A percentile compares a stretch with the other conserved stretches of the same genome.
Conservation (phyloP, 1,140 invertebrate species). For the Drosophila kikkawai region DNA sequence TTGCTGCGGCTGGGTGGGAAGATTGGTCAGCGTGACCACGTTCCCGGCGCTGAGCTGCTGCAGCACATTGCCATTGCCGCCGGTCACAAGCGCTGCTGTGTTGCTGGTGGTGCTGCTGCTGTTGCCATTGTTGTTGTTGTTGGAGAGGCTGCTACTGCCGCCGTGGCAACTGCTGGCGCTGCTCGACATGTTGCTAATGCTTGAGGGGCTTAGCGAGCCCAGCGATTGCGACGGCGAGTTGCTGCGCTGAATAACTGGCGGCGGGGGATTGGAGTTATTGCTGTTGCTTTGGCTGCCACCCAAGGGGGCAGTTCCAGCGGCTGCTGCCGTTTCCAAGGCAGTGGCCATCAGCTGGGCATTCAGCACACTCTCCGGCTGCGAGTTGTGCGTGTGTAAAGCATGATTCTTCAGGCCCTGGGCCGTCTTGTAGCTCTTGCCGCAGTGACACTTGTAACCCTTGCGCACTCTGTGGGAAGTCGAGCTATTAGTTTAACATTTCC, state of each 20-base stretch:
- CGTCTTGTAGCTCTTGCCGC: constrained; percentile 93
- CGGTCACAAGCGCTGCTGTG: constrained; percentile 26
- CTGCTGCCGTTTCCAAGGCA: constrained; percentile 32
- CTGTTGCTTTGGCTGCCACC: constrained; percentile 21
- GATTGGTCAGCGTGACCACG: constrained; percentile 70
- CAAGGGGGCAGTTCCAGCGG: constrained; percentile 14
- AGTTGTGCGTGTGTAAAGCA: constrained; percentile 87
- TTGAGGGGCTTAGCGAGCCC: constrained; percentile 83
- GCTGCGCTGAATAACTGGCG: constrained; percentile 68
- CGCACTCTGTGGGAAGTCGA: constrained; percentile 87
- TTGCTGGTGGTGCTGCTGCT: constrained; percentile 22
- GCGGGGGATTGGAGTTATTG: constrained; percentile 40
- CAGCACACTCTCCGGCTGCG: constrained; percentile 75
- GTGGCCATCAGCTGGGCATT: constrained; percentile 69
- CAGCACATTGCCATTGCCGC: constrained; percentile 54
- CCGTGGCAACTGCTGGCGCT: constrained; percentile 80
- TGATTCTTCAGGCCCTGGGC: constrained; percentile 91
- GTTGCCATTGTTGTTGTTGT: constrained; percentile 34
- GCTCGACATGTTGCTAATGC: constrained; percentile 84
- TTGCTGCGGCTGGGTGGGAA: constrained; percentile 60
- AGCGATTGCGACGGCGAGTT: constrained; percentile 79
- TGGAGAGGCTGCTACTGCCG: constrained; percentile 63
- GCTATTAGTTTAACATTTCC: constrained; percentile 2
- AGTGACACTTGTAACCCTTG: constrained; percentile 92
- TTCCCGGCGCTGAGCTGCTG: constrained; percentile 72